Base-by-base conservation (phyloP, 2,113 vertebrate species). In the Callionymus lyra region DNA sequence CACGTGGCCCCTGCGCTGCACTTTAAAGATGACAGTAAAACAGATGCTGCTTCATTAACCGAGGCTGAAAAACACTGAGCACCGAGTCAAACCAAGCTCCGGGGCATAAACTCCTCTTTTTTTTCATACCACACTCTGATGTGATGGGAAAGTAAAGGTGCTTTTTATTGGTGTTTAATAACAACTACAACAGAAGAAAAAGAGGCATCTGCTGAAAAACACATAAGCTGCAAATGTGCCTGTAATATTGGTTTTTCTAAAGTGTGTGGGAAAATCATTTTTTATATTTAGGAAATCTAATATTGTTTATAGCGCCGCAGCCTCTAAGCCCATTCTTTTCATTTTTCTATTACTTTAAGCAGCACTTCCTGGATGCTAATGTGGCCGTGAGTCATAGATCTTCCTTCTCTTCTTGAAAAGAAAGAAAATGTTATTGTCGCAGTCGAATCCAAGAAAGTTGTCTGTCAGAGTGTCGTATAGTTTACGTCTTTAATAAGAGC, bases 401-500 rank as follows among this genome's bases (percentile, higher is more conserved):
- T 27, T 27, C 21, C 4, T 8, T 27, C 21, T 27, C 48, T 17
- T 32, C 59, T 59, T 18, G 42, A 4, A 27, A 27, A 4, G 21
- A 5, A 27, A 27, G 21, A 27, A 27, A 5, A 8, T 27, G 21
- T 27, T 27, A 4, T 27, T 27, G 21, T 27, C 21, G 8, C 21
- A 4, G 4, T 27, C 4, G 21, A 27, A n/a, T n/a, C n/a, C n/a
- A n/a, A n/a, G n/a, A 27, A 27, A 8, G 8, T 8, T 27, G 4
- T 27, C 4, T 27, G 21, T 27, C 21, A 27, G 21, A 5, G 21
- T 61, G 50, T 41, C 16, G 16, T 12, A 16, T 61, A 55, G 44
- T 72, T 65, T 63, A 67, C 34, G 35, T 37, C 64, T 61, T 72
- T 60, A 73, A 71, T 67, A 64, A 69, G 46, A 10, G 12, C 10